Evolutionary conservation across 2,888 invertebrate genomes (phyloP), one percentile per base, ranked within the genome.

Genomic region (Caenorhabditis virilis): DNA sequence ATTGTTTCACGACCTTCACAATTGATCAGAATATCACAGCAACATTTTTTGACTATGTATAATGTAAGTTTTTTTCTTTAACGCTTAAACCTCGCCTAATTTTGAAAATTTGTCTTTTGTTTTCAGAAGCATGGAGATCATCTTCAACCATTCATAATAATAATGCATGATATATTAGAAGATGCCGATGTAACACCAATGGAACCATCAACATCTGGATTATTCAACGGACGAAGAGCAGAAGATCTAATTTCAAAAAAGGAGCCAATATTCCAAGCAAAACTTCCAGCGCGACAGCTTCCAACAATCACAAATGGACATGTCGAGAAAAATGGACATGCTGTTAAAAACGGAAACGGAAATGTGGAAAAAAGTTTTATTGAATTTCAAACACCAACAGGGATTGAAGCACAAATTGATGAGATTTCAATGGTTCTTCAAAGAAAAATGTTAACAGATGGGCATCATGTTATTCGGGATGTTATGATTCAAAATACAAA

Each of bases 71-170:
- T 23, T 33, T 25, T n/a, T n/a, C n/a, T n/a, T n/a, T n/a, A n/a
- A n/a, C n/a, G n/a, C n/a, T n/a, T n/a, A n/a, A n/a, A n/a, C 13
- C 13, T 9, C 30, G 13, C 30, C 6, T 13, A 30, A 30, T 6
- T 30, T 30, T 30, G 30, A 30, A 30, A 30, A 30, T 9, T 23
- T 20, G 15, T 18, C n/a, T n/a, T n/a, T n/a, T n/a, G 15, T 52
- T 70, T 70, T 55, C 61, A 81, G 81, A 78, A 78, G 52, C 76
- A 82, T 62, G 81, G 79, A 7, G 81, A 81, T 49, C 72, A 75
- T 39, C 62, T 81, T 4, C 81, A 80, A 49, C 71, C 76, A 13
- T 78, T 60, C 52, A 77, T 80, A 26, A 42, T 73, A 13, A 75
- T 80, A 2, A 80, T 81, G 78, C 76, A 79, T 48, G 81, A 81